These are phyloP conservation scores for Lates japonicus DNA, from an alignment of 2,797 vertebrate genomes.

Conservation along the genomic window DNA sequence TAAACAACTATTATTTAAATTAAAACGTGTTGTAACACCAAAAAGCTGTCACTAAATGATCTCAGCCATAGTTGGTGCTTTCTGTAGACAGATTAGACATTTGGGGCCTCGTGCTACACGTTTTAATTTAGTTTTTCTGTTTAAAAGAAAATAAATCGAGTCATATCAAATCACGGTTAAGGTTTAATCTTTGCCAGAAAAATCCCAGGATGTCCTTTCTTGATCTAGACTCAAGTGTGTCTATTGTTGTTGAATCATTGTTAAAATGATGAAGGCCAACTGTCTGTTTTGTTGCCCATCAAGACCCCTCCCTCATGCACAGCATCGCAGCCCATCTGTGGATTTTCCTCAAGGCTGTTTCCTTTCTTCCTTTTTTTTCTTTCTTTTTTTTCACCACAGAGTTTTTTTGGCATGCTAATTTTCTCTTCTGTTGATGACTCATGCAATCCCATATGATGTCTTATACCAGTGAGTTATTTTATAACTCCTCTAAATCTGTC, in stretches of 20 bases:
- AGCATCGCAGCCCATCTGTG: constrained; percentile 68
- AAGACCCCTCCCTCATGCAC: constrained; percentile 54
- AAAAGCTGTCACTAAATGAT: background rate
- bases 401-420: constrained; percentile 53
- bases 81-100: background rate
- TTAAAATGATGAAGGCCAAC: constrained; percentile 48
- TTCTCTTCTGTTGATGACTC: constrained; percentile 69
- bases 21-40: background rate
- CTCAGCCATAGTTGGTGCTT: background rate
- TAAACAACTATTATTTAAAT: constrained; percentile 3
- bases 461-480: constrained; percentile 54
- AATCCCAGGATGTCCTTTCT: constrained; percentile 9
- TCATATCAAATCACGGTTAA: background rate
- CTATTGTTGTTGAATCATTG: constrained; percentile 38
- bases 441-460: constrained; percentile 54
- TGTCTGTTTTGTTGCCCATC: constrained; percentile 56
- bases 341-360: constrained; percentile 65
- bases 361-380: background rate
- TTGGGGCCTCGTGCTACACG: background rate
- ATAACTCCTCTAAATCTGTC: constrained; percentile 53
- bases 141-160: background rate
- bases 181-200: constrained; percentile 10
- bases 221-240: constrained; percentile 24
- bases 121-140: background rate
- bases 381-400: constrained; percentile 35